Evolutionary conservation across 1,140 invertebrate species (phyloP), one percentile per base, ranked within the genome.

Genomic region (silkworm (Bombyx mori)): DNA sequence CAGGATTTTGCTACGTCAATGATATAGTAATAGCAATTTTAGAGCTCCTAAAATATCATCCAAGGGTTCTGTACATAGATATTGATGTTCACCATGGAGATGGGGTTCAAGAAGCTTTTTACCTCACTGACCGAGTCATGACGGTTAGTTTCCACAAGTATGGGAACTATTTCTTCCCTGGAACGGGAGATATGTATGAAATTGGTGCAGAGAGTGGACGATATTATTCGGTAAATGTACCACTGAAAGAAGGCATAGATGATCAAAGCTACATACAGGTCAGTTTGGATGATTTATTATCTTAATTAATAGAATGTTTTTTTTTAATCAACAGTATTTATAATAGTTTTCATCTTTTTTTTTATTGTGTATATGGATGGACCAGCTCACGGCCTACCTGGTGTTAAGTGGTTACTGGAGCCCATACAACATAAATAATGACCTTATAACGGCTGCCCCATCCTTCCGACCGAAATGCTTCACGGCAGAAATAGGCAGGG

Each of bases 41-140:
- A 55, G 99, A 99, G 85, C 88, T 99, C 9, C 86, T 99, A 0
- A 98, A 98, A 79, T 98, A 98, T 77, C 95, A 99, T 85, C 94
- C 97, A 1, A 88, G 99, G 66, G 98, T 99, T 8, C 86, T 99
- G 9, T 99, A 99, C 73, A 99, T 99, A 60, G 99, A 99, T 76
- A 99, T 99, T 66, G 99, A 99, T 76, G 99, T 99, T 7, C 99
- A 99, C 86, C 99, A 99, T 85, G 98, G 98, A 0, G 98, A 99
- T 88, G 98, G 98, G 1, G 98, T 99, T 0, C 98, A 99, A 86
- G 98, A 99, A 89, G 98, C 98, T 1, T 99, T 99, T 89, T 99
- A 99, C 79, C 89, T 99, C 1, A 99, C 98, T 0, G 98, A 99
- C 85, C 89, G 98, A 52, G 98, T 99, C 0, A 99, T 99, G 98